phyloP scores from a whole-genome alignment of 2,888 invertebrate species.

The Lingula anatina region DNA sequence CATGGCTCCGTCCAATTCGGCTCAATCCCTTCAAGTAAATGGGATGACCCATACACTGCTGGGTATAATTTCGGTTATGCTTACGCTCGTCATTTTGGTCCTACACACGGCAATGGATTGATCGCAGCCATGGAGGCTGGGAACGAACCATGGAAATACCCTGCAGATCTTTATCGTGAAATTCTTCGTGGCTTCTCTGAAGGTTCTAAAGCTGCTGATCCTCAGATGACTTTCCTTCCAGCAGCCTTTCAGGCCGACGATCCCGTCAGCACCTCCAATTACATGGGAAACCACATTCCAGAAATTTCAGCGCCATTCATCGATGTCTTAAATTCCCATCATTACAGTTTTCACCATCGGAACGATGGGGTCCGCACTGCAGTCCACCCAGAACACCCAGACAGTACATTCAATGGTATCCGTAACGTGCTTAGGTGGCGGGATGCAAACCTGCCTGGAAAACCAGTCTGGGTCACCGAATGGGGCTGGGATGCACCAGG shows the following conservation, averaged over 20 bases:
- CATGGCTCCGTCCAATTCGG: constrained; percentile 27
- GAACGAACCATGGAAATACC: constrained; percentile 32
- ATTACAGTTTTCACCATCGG: constrained; percentile 21
- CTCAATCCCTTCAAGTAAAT: constrained; percentile 14
- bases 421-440: constrained; percentile 24
- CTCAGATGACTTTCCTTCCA: constrained; percentile 17
- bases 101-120: constrained; percentile 18
- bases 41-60: constrained; percentile 18
- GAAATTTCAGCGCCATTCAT: constrained; percentile 14
- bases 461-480: constrained; percentile 29
- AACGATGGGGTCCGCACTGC: constrained; percentile 17
- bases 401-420: constrained; percentile 20
- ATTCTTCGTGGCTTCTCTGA: constrained; percentile 23
- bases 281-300: constrained; percentile 26
- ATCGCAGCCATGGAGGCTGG: constrained; percentile 24
- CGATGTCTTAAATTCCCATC: constrained; percentile 23
- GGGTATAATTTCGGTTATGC: constrained; percentile 20
- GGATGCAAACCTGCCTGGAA: constrained; percentile 19
- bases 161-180: constrained; percentile 19
- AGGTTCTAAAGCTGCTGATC: constrained; percentile 18
- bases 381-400: constrained; percentile 23
- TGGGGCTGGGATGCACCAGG: constrained; percentile 32
- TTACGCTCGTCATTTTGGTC: constrained; percentile 27
- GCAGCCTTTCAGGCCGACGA: constrained; percentile 24
- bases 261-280: constrained; percentile 14